Percentiles rank a stretch among this genome's conserved stretches.
These are phyloP conservation scores for Eclectus roratus DNA, from an alignment of 2,113 vertebrate genomes.

Conservation along the genomic window DNA sequence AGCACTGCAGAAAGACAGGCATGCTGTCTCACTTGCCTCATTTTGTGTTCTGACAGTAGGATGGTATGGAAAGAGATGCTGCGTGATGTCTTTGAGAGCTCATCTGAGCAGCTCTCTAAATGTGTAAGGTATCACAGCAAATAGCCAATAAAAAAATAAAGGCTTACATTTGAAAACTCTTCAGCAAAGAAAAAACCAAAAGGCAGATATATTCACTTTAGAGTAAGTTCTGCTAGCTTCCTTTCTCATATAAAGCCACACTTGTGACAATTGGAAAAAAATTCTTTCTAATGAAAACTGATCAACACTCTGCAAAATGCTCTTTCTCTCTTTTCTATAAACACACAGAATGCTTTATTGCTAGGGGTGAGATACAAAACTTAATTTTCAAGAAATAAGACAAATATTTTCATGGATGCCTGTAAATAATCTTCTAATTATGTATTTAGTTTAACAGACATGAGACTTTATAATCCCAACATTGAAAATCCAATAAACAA, in stretches of 20 bases:
- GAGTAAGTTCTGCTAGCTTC: background rate
- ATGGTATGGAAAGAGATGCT: background rate
- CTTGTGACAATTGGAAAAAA: background rate
- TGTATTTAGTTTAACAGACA: background rate
- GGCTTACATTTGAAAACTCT: background rate
- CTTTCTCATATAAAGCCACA: background rate
- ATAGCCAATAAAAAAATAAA: background rate
- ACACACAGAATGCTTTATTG: background rate
- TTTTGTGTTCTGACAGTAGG: background rate
- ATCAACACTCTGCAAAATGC: background rate
- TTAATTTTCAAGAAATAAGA: background rate
- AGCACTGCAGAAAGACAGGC: fast-evolving
- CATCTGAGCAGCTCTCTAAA: background rate
- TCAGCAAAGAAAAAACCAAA: background rate
- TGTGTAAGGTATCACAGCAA: background rate
- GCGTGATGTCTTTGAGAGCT: background rate
- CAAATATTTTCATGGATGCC: background rate
- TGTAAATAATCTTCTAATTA: background rate
- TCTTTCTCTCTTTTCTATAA: background rate
- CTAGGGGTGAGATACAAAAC: background rate
- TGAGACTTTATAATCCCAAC: background rate
- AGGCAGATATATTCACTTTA: background rate
- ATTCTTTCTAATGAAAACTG: background rate
- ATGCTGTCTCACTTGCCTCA: no score
- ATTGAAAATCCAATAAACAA: background rate